Evolutionary conservation across 2,797 vertebrate species (phyloP).

Genomic region (Heterohyrax brucei): DNA sequence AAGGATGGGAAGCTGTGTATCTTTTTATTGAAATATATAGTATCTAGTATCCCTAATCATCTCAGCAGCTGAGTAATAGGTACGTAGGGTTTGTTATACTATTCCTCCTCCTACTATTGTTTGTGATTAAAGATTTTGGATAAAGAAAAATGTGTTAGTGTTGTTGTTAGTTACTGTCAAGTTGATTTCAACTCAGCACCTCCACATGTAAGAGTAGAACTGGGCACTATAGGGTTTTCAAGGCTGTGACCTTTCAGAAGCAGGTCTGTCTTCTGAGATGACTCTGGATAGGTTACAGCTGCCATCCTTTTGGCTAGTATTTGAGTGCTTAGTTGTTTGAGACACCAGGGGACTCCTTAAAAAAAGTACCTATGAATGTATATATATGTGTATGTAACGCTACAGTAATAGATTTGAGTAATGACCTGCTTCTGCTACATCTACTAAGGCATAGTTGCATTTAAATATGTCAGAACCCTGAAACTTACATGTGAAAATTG

Average conservation of each 20-base stretch:
- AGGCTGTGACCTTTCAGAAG: too few relatives aligned
- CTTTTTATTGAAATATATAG: slow-evolving; percentile 34
- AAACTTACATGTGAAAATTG: slow-evolving; percentile 43
- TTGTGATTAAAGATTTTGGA: slow-evolving; percentile 31
- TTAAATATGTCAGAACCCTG: slow-evolving; percentile 60
- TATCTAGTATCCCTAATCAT: background rate
- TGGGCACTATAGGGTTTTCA: too few relatives aligned
- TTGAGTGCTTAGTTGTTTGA: too few relatives aligned
- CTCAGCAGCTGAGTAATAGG: background rate
- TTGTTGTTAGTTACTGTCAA: too few relatives aligned
- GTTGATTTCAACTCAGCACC: too few relatives aligned
- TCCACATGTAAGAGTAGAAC: too few relatives aligned
- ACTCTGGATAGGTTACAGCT: too few relatives aligned
- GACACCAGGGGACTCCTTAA: too few relatives aligned
- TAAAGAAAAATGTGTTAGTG: background rate
- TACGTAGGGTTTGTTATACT: slow-evolving; percentile 10
- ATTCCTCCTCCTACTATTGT: slow-evolving; percentile 32
- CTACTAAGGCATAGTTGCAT: slow-evolving; percentile 31
- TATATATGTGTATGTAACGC: background rate
- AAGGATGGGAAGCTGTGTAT: background rate
- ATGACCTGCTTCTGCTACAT: background rate
- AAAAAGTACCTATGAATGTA: too few relatives aligned
- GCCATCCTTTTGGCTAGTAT: too few relatives aligned
- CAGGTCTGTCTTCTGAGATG: too few relatives aligned
- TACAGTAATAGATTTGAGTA: slow-evolving; percentile 22